phyloP scores from a whole-genome alignment of 1,140 invertebrate genomes.

The Amphibalanus amphitrite region DNA sequence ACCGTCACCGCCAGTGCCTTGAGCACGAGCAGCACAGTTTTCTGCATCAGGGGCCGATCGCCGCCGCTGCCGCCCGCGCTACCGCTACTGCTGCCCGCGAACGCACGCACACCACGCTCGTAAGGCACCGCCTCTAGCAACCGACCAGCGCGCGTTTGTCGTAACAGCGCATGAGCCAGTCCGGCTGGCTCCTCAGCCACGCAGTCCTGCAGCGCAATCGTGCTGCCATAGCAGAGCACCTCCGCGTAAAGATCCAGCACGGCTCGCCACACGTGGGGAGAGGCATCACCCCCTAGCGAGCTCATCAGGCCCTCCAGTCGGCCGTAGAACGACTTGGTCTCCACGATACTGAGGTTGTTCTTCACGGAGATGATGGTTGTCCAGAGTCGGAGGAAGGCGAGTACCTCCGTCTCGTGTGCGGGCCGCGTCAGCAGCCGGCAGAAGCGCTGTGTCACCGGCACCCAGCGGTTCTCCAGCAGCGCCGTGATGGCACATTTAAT shows the following conservation, averaged over 20 bases:
- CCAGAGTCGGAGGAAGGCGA: not conserved
- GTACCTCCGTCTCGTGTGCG: not conserved
- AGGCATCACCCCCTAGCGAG: not conserved
- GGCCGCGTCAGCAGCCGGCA: not conserved
- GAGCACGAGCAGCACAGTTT: constrained; percentile 61
- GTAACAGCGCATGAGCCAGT: constrained; percentile 60
- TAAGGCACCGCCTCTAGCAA: constrained; percentile 45
- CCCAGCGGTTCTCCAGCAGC: not conserved
- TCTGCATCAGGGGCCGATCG: constrained; percentile 47
- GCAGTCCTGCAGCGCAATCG: constrained; percentile 64
- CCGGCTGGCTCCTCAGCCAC: constrained; percentile 69
- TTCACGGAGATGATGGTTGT: not conserved
- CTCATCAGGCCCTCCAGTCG: not conserved
- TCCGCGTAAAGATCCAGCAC: constrained; percentile 67
- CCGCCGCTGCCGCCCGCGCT: constrained; percentile 30
- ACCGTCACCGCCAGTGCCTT: constrained; percentile 78
- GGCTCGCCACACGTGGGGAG: constrained; percentile 49
- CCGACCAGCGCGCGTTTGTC: constrained; percentile 64
- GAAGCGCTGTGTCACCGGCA: constrained; percentile 4
- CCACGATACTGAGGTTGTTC: not conserved
- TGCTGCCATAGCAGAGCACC: constrained; percentile 73
- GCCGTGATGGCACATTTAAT: not conserved
- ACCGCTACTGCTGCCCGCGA: constrained; percentile 9
- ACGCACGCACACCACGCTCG: constrained; percentile 9
- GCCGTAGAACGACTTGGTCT: not conserved